phyloP scores from a whole-genome alignment of 2,888 invertebrate genomes.

The Leuctra nigra region DNA sequence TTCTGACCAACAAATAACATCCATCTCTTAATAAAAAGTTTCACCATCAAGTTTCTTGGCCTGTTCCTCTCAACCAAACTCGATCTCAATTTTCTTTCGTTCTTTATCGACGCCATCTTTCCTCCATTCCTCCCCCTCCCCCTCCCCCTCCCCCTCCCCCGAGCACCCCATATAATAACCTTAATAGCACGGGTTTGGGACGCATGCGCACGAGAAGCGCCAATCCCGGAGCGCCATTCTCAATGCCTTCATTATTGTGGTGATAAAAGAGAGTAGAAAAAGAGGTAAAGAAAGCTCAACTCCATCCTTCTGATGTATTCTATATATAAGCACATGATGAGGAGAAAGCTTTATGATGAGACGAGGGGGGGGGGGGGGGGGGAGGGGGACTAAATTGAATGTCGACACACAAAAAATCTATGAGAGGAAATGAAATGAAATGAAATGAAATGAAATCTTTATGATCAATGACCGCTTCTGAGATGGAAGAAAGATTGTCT shows the following conservation, averaged over 20 bases:
- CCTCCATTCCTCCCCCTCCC: constrained; percentile 14
- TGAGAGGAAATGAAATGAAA: neutral
- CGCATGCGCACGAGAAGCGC: constrained; percentile 52
- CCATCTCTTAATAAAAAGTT: too few relatives aligned
- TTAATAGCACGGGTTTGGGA: constrained; percentile 22
- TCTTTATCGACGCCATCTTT: constrained; percentile 20
- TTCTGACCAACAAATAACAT: too few relatives aligned
- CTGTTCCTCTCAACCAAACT: neutral
- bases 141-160: constrained; percentile 10
- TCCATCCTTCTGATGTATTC: constrained; percentile 26
- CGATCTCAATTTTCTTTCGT: constrained; percentile 12
- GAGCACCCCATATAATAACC: constrained; percentile 18
- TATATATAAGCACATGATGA: neutral
- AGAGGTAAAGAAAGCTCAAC: constrained; percentile 20
- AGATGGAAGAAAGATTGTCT: too few relatives aligned
- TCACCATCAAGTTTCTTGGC: too few relatives aligned
- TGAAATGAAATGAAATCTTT: neutral
- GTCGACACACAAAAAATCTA: neutral
- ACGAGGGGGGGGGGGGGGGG: neutral
- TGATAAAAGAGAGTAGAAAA: constrained; percentile 3
- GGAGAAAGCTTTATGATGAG: neutral
- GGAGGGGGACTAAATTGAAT: neutral
- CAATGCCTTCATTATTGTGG: constrained; percentile 10
- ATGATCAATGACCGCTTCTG: too few relatives aligned
- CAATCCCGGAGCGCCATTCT: constrained; percentile 1